Base-by-base conservation (phyloP, 2,888 invertebrate genomes). In the Euproctis similis region DNA sequence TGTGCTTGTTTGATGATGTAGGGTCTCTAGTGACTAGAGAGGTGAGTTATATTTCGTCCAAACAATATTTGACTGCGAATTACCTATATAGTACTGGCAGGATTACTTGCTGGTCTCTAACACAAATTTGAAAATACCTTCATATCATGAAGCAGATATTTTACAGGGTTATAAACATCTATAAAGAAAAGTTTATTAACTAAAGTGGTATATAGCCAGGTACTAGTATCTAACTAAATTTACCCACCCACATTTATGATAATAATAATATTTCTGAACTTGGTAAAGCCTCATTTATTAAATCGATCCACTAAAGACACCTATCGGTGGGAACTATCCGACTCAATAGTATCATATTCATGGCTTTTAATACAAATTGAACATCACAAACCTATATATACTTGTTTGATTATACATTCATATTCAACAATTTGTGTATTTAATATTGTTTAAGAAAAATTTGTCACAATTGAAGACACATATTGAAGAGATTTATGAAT, bases 241-340 rank as follows among this genome's bases (percentile, higher is more conserved):
- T 46, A 48, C 50, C 64, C 68, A 68, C 73, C 70, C 65, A 73
- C 70, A 54, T 52, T 17, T 58, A 63, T 62, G 60, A 51, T 62
- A 60, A 52, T 64, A 70, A 71, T 67, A 31, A 44, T n/a, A n/a
- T 48, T 48, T 14, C 42, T 48, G 58, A 69, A 69, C 64, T 60
- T 63, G 65, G 59, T 59, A 65, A 70, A 66, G n/a, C 65, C 62
- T 65, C 64, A 59, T 69, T 68, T 66, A 64, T 66, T 63, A 65
- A 56, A 42, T 43, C 41, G 45, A 46, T 45, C 42, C 46, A 50
- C 63, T 64, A 54, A 53, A 47, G 54, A 60, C 60, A 62, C 59
- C 53, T 55, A 30, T 59, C 60, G 59, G 67, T 72, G 67, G 63
- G 72, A 73, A 71, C 36, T 39, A 71, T 69, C 36, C 35, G n/a